Percentiles rank a stretch among this genome's conserved stretches.
Evolutionary conservation across 1,140 invertebrate genomes (phyloP).

Genomic region (Rhagoletis zephyria): DNA sequence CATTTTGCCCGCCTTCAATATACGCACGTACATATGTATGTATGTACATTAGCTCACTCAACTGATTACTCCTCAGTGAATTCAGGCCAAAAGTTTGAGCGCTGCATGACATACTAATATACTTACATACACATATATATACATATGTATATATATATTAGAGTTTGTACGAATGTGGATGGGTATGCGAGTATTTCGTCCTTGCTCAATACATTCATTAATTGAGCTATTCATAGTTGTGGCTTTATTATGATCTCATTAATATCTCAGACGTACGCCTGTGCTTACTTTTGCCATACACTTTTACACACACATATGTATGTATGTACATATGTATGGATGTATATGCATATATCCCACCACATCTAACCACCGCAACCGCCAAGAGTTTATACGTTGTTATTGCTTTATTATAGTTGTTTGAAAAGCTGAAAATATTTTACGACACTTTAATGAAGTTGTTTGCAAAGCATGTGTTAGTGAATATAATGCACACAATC

Average conservation of each 20-base stretch:
- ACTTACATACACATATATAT: background rate
- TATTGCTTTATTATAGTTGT: constrained; percentile 27
- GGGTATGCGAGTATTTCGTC: background rate
- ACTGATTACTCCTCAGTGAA: constrained; percentile 4
- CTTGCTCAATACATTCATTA: constrained; percentile 39
- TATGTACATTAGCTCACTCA: background rate
- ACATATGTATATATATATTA: background rate
- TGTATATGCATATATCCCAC: background rate
- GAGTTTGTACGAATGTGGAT: background rate
- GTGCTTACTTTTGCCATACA: background rate
- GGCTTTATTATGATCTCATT: constrained; percentile 55
- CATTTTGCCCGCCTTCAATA: background rate
- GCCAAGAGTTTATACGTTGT: background rate
- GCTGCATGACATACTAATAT: background rate
- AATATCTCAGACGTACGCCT: constrained; percentile 41
- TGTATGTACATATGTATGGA: background rate
- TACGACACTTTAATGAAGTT: constrained; percentile 55
- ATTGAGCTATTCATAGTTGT: constrained; percentile 54
- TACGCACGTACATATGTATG: too few relatives aligned
- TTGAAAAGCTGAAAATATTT: constrained; percentile 51
- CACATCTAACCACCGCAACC: background rate
- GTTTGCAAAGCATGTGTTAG: background rate
- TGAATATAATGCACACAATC: too few relatives aligned
- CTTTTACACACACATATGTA: background rate
- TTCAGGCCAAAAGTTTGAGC: background rate